A percentile compares a stretch with the other conserved stretches of the same genome.
These are phyloP conservation scores for Eristalinus aeneus DNA, from an alignment of 2,888 invertebrate species.

Conservation along the genomic window DNA sequence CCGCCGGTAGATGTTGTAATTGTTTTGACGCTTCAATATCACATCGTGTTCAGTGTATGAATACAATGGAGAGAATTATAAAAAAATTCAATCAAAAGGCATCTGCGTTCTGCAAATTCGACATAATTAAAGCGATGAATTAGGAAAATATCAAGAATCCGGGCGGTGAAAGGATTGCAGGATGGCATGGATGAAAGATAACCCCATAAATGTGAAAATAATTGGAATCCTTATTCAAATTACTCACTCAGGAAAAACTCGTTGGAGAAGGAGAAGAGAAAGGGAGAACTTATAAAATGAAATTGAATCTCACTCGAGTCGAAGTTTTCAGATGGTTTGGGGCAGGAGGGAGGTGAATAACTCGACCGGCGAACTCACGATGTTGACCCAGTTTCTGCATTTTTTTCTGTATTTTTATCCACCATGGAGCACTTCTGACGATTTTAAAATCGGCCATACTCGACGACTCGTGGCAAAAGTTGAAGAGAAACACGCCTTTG, in stretches of 20 bases:
- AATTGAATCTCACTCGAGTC: background rate
- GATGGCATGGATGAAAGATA: background rate
- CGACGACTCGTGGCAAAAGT: no score
- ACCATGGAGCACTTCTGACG: background rate
- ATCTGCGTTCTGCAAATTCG: background rate
- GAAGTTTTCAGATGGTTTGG: no score
- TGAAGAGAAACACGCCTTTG: background rate
- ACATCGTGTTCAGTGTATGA: background rate
- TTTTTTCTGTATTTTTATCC: no score
- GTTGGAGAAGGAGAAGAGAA: background rate
- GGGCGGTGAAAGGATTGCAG: background rate
- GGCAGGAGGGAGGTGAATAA: background rate
- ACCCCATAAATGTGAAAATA: slow-evolving; percentile 32
- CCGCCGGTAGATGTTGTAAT: background rate
- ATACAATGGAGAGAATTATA: background rate
- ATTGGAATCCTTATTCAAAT: slow-evolving; percentile 47
- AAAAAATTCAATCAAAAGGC: background rate
- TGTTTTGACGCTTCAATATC: slow-evolving; percentile 3
- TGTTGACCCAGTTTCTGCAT: slow-evolving; percentile 9
- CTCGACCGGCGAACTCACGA: background rate
- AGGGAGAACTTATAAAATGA: background rate
- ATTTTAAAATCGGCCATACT: background rate
- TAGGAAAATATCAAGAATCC: background rate
- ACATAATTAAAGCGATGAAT: slow-evolving; percentile 13
- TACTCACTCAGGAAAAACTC: slow-evolving; percentile 20